Evolutionary conservation across 2,888 invertebrate genomes (phyloP).

Genomic region (Folsomia manolachei): DNA sequence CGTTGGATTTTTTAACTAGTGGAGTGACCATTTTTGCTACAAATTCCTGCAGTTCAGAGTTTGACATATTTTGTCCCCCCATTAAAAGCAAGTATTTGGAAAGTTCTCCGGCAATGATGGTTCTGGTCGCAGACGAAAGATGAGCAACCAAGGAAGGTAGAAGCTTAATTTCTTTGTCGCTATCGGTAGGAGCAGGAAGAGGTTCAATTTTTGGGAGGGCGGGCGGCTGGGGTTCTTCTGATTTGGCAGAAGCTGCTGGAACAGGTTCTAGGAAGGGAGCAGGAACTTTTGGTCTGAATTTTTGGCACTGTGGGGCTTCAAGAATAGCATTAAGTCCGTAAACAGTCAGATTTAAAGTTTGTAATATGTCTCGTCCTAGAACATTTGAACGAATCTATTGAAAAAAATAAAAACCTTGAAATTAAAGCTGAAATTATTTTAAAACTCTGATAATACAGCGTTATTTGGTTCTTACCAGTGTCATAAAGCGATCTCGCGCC

Average conservation of each 20-base stretch:
- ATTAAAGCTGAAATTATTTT: slow-evolving; percentile 1
- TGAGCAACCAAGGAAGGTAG: background rate
- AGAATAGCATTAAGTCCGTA: slow-evolving; percentile 40
- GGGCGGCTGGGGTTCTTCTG: background rate
- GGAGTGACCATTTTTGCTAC: slow-evolving; percentile 27
- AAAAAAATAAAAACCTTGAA: too few relatives aligned
- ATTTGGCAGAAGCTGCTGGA: background rate
- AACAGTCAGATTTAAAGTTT: slow-evolving; percentile 39
- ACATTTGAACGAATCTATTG: slow-evolving; percentile 42
- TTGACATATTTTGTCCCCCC: slow-evolving; percentile 31
- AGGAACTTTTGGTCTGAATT: slow-evolving; percentile 25
- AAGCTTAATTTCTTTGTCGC: background rate
- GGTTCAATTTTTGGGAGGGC: background rate
- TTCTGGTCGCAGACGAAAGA: slow-evolving; percentile 24
- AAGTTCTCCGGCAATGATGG: slow-evolving; percentile 27
- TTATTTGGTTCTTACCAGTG: slow-evolving; percentile 36
- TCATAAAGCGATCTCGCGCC: slow-evolving; percentile 44
- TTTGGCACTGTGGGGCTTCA: slow-evolving; percentile 44
- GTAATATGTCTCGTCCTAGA: slow-evolving; percentile 31
- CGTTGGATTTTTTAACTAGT: background rate
- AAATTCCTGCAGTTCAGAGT: slow-evolving; percentile 29
- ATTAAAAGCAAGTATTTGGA: slow-evolving; percentile 27
- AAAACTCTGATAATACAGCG: background rate
- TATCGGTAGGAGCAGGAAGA: background rate
- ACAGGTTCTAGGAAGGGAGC: background rate